A percentile compares a stretch with the other conserved stretches of the same genome.
Evolutionary conservation across 2,888 invertebrate genomes (phyloP).

Genomic region (Alviniconcha strummeri): DNA sequence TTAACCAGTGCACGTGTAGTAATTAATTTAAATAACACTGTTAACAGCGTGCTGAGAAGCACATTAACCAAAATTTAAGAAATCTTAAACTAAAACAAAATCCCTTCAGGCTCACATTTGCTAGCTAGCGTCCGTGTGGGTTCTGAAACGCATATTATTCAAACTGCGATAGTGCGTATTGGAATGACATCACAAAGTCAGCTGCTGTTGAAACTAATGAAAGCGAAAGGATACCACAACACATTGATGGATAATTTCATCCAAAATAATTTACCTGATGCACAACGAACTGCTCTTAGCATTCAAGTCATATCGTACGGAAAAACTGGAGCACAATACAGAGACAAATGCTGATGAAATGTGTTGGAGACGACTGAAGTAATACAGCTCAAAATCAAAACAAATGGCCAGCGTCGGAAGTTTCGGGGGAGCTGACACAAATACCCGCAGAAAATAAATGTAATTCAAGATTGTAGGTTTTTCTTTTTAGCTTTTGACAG

Average conservation of each 20-base stretch:
- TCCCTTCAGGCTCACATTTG: too few species aligned
- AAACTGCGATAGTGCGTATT: background rate
- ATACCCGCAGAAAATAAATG: slow-evolving; percentile 18
- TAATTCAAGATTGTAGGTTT: background rate
- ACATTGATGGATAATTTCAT: background rate
- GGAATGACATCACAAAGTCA: slow-evolving; percentile 7
- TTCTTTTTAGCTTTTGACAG: too few species aligned
- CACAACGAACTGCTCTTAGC: background rate
- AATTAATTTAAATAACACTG: too few species aligned
- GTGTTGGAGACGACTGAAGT: background rate
- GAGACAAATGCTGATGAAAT: background rate
- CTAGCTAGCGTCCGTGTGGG: too few species aligned
- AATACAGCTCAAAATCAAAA: slow-evolving; percentile 12
- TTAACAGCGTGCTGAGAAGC: too few species aligned
- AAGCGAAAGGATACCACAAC: slow-evolving; percentile 23
- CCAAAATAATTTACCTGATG: background rate
- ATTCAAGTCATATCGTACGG: slow-evolving; percentile 16
- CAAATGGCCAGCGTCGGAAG: slow-evolving; percentile 29
- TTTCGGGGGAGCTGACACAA: slow-evolving; percentile 16
- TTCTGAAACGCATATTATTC: too few species aligned
- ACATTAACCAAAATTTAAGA: too few species aligned
- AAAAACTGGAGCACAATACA: background rate
- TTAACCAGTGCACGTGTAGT: too few species aligned
- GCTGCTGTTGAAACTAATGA: background rate
- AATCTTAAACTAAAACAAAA: too few species aligned